Conservation (phyloP, 2,113 vertebrate species). For the Nyctereutes procyonoides region DNA sequence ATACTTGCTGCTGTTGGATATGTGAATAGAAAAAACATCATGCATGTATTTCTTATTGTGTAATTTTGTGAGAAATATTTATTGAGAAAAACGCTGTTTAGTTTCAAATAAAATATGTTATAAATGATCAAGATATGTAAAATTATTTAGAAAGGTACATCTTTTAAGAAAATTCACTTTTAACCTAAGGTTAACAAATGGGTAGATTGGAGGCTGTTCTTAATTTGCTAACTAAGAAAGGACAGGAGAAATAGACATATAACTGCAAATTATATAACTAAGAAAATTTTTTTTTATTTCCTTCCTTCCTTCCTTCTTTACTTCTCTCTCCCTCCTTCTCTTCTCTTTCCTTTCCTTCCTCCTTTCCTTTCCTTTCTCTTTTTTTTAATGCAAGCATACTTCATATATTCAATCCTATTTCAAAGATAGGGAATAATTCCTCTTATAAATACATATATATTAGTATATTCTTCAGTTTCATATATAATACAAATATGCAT, state of each 20-base stretch:
- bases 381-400: not conserved
- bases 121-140: constrained; percentile 1
- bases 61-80: not conserved
- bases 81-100: not conserved
- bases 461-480: constrained; percentile 3
- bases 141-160: not conserved
- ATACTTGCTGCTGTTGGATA: not conserved
- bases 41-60: not conserved
- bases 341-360: not conserved
- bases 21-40: not conserved
- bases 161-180: not conserved
- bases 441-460: not conserved
- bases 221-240: not conserved
- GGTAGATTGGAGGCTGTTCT: not conserved
- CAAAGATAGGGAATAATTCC: not conserved
- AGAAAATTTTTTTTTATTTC: not conserved
- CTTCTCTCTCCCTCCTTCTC: not conserved
- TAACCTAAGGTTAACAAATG: not conserved
- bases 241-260: not conserved
- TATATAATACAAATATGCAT: not conserved
- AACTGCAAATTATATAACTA: not conserved
- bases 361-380: not conserved
- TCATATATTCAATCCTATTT: not conserved
- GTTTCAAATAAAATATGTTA: not conserved
- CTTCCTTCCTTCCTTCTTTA: not conserved